Conservation (phyloP, 1,140 invertebrate species). For the Pogonomyrmex californicus region DNA sequence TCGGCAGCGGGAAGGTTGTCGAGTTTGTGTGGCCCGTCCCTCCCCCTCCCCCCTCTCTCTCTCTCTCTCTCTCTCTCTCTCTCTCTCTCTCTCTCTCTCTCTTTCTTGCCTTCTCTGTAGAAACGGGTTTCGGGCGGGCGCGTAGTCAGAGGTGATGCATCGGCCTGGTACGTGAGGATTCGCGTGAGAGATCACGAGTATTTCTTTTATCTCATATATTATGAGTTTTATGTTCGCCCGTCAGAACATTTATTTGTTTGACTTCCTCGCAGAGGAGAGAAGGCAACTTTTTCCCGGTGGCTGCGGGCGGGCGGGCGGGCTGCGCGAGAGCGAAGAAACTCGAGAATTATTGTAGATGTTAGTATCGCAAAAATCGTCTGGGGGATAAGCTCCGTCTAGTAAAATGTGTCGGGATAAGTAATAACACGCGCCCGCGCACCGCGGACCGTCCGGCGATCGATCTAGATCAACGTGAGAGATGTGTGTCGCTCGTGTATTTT, state of each 20-base stretch:
- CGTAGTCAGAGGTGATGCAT: conserved; percentile 72
- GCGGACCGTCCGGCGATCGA: conserved; percentile 29
- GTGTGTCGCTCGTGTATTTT: not conserved
- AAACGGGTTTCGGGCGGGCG: conserved; percentile 40
- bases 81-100: no score
- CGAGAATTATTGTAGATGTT: conserved; percentile 69
- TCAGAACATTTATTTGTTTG: conserved; percentile 78
- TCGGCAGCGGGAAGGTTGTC: conserved; percentile 71
- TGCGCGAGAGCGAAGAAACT: conserved; percentile 56
- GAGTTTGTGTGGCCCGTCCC: conserved; percentile 60
- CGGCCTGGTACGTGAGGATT: conserved; percentile 76
- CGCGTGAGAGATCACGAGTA: conserved; percentile 75
- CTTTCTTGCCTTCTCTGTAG: no score
- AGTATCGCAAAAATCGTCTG: conserved; percentile 64
- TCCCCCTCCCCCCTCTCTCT: not conserved
- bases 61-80: no score
- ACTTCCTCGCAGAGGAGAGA: conserved; percentile 69
- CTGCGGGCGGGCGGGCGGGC: conserved; percentile 31
- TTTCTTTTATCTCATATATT: conserved; percentile 78
- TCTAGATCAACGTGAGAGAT: conserved; percentile 60
- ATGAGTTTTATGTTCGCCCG: conserved; percentile 78
- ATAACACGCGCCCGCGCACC: conserved; percentile 23
- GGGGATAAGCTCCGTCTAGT: conserved; percentile 54
- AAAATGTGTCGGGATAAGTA: conserved; percentile 58
- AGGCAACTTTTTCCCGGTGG: conserved; percentile 65